phyloP scores from a whole-genome alignment of 2,113 vertebrate genomes.

The human (Homo sapiens) region DNA sequence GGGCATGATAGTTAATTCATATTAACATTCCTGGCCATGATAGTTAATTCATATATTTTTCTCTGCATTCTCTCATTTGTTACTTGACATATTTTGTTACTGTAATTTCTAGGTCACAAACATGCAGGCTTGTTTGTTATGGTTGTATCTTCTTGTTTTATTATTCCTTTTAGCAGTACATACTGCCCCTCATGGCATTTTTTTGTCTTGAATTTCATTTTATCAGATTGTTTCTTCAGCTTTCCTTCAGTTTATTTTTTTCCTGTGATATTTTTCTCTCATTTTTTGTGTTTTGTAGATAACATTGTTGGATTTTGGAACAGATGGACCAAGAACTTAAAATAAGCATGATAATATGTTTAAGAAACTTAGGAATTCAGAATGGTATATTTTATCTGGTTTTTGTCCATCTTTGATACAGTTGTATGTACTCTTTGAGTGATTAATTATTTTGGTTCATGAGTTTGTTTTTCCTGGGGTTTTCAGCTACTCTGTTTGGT shows the following conservation, averaged over 20 bases:
- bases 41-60: neutral
- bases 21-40: no score
- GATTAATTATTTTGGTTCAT: neutral
- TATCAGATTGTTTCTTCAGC: neutral
- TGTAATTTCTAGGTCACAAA: neutral
- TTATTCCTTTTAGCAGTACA: neutral
- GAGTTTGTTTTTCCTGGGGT: neutral
- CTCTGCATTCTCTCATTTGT: neutral
- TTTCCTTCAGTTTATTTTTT: neutral
- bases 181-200: neutral
- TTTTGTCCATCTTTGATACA: neutral
- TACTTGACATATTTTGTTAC: neutral
- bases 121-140: neutral
- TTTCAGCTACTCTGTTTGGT: neutral
- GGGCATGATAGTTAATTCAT: neutral
- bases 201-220: neutral
- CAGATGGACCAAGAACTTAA: neutral
- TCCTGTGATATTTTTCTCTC: neutral
- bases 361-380: neutral
- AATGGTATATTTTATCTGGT: neutral
- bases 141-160: neutral
- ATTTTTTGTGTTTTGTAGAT: neutral
- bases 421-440: neutral
- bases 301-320: neutral
- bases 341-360: neutral